Evolutionary conservation across 92 coral and sea anemone species (phyloP), one percentile per base, ranked within the genome.

Genomic region (Heteractis magnifica): DNA sequence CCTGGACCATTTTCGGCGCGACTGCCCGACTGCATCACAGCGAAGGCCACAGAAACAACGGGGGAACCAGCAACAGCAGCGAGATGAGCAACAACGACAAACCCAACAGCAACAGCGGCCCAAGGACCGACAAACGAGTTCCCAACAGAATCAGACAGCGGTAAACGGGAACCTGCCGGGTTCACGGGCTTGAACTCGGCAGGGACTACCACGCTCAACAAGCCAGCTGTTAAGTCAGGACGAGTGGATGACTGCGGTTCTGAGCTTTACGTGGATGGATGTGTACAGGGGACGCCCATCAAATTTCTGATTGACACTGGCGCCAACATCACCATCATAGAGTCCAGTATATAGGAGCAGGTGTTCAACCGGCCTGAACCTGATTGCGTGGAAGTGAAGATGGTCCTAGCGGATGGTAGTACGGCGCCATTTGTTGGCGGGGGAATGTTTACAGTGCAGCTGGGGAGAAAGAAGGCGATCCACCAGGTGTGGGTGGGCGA

Each of bases 291-390:
- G 0, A 79, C 9, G 50, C 88, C 89, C 21, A 79, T 88, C 80
- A 79, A 72, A 76, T 88, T 91, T 49, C 76, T 90, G 77, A 52
- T 78, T 59, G 86, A 87, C 34, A 77, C 88, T 7, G 88, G 93
- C 52, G 83, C 86, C n/a, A 89, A 86, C 65, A 83, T 82, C 64
- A 80, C 89, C 23, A 90, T 84, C 15, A 26, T 90, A 14, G 49
- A 87, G 77, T n/a, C 90, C 84, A 52, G 79, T 62, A 10, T 53
- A 26, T 20, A 62, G 23, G 44, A 87, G 56, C 78, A 65, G 73
- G 80, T 85, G 4, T 55, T 76, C 26, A 56, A 34, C 62, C 23
- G 44, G 8, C 82, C 82, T 6, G 19, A 55, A 9, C 19, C 12
- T 19, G 77, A 87, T 21, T 26, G 74, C 34, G 85, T 82, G 4